Percentiles rank a stretch among this genome's conserved stretches.
Conservation (phyloP, 2,113 vertebrate genomes). For the Pantherophis guttatus region DNA sequence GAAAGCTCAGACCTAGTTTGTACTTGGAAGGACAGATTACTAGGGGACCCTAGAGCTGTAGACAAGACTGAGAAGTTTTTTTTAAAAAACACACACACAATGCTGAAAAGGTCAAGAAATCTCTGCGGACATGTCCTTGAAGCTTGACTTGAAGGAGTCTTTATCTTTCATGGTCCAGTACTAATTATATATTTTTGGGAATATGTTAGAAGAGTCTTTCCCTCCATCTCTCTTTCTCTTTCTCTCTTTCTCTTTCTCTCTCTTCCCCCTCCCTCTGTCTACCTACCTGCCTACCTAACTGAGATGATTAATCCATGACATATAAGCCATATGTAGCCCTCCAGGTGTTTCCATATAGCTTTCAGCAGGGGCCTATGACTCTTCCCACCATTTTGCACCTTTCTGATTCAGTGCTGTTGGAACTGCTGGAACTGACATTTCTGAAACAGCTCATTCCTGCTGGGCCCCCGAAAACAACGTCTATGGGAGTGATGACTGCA, state of each 20-base stretch:
- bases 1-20: neutral
- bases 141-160: neutral
- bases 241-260: neutral
- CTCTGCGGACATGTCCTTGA: neutral
- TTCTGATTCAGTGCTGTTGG: neutral
- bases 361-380: neutral
- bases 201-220: neutral
- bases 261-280: neutral
- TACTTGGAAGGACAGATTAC: neutral
- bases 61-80: neutral
- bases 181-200: neutral
- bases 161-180: neutral
- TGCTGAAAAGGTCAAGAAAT: neutral
- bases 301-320: neutral
- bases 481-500: neutral
- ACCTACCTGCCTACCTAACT: neutral
- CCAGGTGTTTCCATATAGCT: neutral
- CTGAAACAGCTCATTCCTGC: neutral
- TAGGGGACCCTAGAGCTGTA: neutral
- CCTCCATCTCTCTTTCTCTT: neutral
- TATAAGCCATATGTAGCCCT: neutral
- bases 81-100: neutral
- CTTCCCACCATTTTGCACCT: neutral
- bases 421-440: neutral
- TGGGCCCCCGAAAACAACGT: neutral